phyloP scores from a whole-genome alignment of 2,888 invertebrate species.

The Mellilla xanthometata region DNA sequence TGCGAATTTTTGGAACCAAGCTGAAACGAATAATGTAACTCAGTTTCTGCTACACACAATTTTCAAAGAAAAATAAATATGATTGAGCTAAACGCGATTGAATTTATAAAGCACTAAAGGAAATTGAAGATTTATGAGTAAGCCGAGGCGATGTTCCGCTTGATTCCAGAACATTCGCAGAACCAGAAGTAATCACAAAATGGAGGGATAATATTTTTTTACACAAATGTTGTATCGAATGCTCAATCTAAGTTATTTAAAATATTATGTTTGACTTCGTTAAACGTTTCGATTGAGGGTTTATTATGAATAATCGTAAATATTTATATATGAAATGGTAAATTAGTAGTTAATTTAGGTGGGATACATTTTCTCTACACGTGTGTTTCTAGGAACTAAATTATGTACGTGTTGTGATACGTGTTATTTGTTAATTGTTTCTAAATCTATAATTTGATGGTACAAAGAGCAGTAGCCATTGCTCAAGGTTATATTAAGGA shows the following conservation, averaged over 20 bases:
- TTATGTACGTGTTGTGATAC: conserved; percentile 73
- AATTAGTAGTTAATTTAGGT: conserved; percentile 55
- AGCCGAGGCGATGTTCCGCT: conserved; percentile 35
- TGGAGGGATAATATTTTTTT: conserved; percentile 74
- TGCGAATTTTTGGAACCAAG: conserved; percentile 43
- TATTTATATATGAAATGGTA: conserved; percentile 37
- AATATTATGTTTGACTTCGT: conserved; percentile 75
- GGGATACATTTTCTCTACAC: conserved; percentile 53
- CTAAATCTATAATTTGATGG: conserved; percentile 56
- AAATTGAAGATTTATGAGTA: conserved; percentile 27
- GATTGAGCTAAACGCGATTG: conserved; percentile 16
- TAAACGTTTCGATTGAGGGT: conserved; percentile 56
- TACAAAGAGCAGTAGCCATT: conserved; percentile 68
- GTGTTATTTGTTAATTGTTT: conserved; percentile 66
- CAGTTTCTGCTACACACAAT: conserved; percentile 4
- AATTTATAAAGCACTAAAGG: conserved; percentile 24
- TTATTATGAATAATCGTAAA: conserved; percentile 9
- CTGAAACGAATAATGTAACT: conserved; percentile 24
- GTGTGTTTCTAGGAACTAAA: conserved; percentile 54
- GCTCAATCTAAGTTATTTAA: conserved; percentile 68
- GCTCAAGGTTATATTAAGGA: conserved; percentile 53
- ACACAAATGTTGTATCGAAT: conserved; percentile 70
- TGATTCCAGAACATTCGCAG: conserved; percentile 47
- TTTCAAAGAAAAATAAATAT: conserved; percentile 22
- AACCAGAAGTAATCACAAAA: conserved; percentile 47